These are phyloP conservation scores for Pogonomyrmex californicus DNA, from an alignment of 1,140 invertebrate genomes.

Conservation along the genomic window DNA sequence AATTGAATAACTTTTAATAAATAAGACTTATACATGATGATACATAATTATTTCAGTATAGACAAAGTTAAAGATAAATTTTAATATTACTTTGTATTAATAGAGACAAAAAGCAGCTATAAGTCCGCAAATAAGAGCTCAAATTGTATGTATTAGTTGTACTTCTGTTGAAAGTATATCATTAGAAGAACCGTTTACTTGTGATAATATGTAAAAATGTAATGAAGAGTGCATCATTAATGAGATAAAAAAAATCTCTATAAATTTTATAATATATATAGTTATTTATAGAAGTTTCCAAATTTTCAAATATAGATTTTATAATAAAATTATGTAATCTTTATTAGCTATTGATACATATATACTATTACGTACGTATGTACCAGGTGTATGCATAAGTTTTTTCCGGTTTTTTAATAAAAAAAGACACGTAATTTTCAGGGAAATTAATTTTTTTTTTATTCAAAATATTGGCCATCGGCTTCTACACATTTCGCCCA, in stretches of 20 bases:
- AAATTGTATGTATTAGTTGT: neutral
- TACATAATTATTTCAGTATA: neutral
- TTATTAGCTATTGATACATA: neutral
- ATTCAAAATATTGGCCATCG: too few species aligned
- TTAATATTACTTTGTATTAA: conserved; percentile 11
- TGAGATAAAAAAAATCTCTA: neutral
- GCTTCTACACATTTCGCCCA: too few species aligned
- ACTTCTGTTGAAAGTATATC: neutral
- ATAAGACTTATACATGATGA: conserved; percentile 1
- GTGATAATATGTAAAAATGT: neutral
- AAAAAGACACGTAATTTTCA: too few species aligned
- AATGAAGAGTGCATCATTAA: neutral
- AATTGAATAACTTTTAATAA: neutral
- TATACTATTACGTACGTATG: neutral
- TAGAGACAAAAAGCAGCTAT: neutral
- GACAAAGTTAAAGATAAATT: neutral
- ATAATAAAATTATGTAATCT: neutral
- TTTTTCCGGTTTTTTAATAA: too few species aligned
- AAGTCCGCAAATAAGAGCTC: neutral
- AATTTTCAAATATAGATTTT: neutral
- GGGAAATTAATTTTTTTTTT: too few species aligned
- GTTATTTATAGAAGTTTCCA: neutral
- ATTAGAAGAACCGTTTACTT: neutral
- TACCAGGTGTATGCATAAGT: too few species aligned
- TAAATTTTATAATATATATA: conserved; percentile 9